phyloP scores from a whole-genome alignment of 2,113 vertebrate genomes.

The Ceyx cyanopectus region DNA sequence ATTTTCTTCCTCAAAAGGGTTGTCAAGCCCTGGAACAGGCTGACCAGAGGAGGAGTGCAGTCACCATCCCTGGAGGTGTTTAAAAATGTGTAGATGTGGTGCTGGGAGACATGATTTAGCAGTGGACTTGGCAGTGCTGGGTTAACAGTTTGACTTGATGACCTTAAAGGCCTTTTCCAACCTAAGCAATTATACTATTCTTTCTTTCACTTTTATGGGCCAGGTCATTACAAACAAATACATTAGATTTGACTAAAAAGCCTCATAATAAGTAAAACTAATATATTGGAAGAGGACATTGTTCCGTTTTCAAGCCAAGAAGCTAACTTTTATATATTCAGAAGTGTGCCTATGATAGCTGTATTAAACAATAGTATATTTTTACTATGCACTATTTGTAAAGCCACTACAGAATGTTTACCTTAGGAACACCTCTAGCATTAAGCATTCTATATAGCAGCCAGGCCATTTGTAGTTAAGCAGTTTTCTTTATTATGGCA shows the following conservation, averaged over 20 bases:
- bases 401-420: too few relatives aligned
- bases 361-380: conserved; percentile 40
- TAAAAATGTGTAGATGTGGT: not conserved
- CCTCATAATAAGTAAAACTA: not conserved
- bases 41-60: not conserved
- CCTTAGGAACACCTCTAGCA: too few relatives aligned
- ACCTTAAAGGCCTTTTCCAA: not conserved
- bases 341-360: not conserved
- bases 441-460: too few relatives aligned
- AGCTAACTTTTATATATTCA: conserved; percentile 19
- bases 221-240: not conserved
- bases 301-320: conserved; percentile 32
- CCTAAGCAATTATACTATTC: too few relatives aligned
- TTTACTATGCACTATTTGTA: too few relatives aligned
- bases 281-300: not conserved
- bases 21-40: not conserved
- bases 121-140: not conserved
- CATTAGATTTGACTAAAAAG: not conserved
- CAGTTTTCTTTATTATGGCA: not conserved
- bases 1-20: not conserved
- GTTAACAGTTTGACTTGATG: too few relatives aligned
- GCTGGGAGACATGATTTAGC: not conserved
- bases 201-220: not conserved
- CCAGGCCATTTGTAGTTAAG: too few relatives aligned
- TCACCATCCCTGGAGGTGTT: not conserved